phyloP scores from a whole-genome alignment of 2,888 invertebrate species.

The Aphelenchoides bicaudatus region DNA sequence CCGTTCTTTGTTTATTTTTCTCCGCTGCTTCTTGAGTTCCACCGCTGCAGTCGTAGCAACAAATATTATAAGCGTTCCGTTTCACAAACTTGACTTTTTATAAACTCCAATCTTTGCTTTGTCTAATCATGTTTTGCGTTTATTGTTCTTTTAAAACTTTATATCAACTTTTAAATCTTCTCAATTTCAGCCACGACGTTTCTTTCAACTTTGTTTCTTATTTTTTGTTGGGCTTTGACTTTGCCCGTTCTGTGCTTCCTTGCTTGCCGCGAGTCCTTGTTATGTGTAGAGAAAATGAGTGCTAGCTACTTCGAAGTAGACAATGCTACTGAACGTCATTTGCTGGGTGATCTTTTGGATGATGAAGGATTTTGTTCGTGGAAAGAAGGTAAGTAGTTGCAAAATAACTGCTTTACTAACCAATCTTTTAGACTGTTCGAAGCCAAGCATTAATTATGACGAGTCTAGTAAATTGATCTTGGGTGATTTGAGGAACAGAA shows the following conservation, averaged over 20 bases:
- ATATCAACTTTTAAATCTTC: no score
- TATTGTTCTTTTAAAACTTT: no score
- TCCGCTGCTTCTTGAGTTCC: no score
- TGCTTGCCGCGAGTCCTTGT: not conserved
- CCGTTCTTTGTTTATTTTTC: no score
- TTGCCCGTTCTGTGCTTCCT: not conserved
- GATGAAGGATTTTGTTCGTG: conserved; percentile 14
- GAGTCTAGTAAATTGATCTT: no score
- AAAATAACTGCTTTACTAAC: not conserved
- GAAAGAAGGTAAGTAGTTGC: not conserved
- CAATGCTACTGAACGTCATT: conserved; percentile 8
- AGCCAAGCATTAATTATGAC: conserved; percentile 1
- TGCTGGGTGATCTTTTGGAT: conserved; percentile 15
- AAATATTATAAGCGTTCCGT: no score
- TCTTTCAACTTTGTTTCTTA: not conserved
- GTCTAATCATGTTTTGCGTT: no score
- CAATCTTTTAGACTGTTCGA: not conserved
- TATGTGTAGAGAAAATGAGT: not conserved
- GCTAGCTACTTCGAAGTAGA: not conserved
- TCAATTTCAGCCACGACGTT: conserved; percentile 14
- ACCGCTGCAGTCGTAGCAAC: no score
- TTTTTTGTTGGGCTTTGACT: conserved; percentile 1
- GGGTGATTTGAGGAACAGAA: no score
- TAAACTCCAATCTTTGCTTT: no score
- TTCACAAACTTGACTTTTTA: no score